phyloP scores from a whole-genome alignment of 2,797 vertebrate genomes.

The Scarus forsteni region DNA sequence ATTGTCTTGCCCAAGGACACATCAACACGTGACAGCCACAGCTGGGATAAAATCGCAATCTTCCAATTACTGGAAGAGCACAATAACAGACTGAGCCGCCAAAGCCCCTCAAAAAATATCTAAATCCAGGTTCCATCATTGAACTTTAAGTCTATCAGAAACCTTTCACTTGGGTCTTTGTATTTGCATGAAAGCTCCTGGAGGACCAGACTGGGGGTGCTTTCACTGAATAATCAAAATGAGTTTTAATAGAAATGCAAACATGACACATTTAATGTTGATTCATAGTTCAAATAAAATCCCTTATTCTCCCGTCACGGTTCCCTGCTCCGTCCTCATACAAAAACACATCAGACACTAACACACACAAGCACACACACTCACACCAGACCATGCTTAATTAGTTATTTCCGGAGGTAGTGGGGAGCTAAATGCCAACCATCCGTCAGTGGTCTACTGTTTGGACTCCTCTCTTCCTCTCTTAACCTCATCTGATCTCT shows the following conservation, averaged over 20 bases:
- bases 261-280: conserved; percentile 23
- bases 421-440: conserved; percentile 73
- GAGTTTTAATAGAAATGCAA: conserved; percentile 21
- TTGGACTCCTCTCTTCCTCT: conserved; percentile 25
- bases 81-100: too few relatives aligned
- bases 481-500: conserved; percentile 13
- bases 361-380: conserved; percentile 16
- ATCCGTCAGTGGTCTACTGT: conserved; percentile 67
- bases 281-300: conserved; percentile 36
- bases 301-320: conserved; percentile 15
- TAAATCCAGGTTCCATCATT: too few relatives aligned
- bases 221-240: conserved; percentile 4
- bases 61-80: too few relatives aligned
- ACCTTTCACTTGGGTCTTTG: background rate
- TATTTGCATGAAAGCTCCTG: background rate
- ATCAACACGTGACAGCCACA: too few relatives aligned
- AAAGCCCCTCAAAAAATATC: too few relatives aligned
- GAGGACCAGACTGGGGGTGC: background rate
- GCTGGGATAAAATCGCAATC: too few relatives aligned
- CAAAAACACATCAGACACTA: conserved; percentile 16
- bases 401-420: conserved; percentile 71
- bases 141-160: too few relatives aligned
- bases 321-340: conserved; percentile 24
- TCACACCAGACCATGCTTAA: conserved; percentile 57
- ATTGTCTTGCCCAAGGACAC: too few relatives aligned